Conservation (phyloP, 2,888 invertebrate genomes). For the Diarsia dahlii region DNA sequence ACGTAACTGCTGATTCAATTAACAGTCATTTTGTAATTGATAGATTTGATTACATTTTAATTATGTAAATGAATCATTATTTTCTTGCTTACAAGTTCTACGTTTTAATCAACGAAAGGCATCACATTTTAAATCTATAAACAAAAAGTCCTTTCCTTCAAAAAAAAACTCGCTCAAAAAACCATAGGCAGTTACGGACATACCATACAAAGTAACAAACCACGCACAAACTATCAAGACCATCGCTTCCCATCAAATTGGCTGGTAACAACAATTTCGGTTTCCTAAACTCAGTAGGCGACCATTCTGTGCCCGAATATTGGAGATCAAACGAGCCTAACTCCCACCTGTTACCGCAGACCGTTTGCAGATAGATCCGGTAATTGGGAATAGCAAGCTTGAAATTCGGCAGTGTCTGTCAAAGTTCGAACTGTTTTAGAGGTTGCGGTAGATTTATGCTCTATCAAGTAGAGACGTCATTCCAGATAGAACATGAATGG, state of each 20-base stretch:
- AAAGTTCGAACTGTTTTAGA: neutral
- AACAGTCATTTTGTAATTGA: neutral
- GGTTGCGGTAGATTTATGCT: neutral
- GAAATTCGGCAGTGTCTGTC: neutral
- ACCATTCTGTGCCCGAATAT: slow-evolving; percentile 9
- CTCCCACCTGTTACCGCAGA: neutral
- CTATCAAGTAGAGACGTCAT: no score
- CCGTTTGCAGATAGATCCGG: neutral
- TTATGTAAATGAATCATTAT: neutral
- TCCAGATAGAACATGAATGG: neutral
- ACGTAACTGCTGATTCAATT: neutral
- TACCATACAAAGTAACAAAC: neutral
- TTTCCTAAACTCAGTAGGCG: neutral
- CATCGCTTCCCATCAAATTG: neutral
- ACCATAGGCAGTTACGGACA: no score
- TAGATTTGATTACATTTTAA: neutral
- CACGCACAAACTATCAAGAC: neutral
- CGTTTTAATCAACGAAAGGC: neutral
- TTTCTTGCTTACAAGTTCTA: neutral
- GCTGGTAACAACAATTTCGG: neutral
- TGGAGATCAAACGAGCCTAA: neutral
- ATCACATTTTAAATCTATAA: neutral
- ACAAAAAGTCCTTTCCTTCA: no score
- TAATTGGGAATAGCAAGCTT: neutral
- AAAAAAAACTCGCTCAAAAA: neutral